Evolutionary conservation across 2,888 invertebrate genomes (phyloP).

Genomic region (Dasysyrphus albostriatus): DNA sequence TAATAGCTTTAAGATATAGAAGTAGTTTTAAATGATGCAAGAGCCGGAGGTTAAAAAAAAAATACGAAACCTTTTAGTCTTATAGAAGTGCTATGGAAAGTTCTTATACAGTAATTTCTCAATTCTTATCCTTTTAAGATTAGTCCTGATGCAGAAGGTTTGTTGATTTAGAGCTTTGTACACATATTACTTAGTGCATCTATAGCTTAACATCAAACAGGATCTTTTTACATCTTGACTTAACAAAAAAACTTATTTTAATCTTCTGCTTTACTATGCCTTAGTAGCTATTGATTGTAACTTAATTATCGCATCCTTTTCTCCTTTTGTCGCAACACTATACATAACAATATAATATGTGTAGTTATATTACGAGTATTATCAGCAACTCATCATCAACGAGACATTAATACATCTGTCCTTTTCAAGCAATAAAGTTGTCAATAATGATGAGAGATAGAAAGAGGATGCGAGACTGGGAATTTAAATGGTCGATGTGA

Average conservation of each 20-base stretch:
- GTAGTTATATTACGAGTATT: slow-evolving; percentile 42
- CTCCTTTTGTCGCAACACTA: background rate
- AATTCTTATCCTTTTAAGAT: too few relatives aligned
- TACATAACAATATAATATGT: background rate
- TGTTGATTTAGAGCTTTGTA: too few relatives aligned
- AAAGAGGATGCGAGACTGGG: background rate
- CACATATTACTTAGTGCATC: too few relatives aligned
- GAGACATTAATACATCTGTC: slow-evolving; percentile 34
- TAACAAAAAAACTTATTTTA: background rate
- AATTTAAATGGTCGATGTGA: background rate
- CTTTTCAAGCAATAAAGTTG: slow-evolving; percentile 1
- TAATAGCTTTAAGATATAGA: too few relatives aligned
- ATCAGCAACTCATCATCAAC: slow-evolving; percentile 25
- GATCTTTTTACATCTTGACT: too few relatives aligned
- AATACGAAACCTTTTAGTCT: too few relatives aligned
- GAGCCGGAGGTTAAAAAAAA: too few relatives aligned
- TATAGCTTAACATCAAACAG: too few relatives aligned
- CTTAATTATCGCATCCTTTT: slow-evolving; percentile 33
- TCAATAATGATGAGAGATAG: slow-evolving; percentile 8
- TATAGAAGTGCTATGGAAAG: too few relatives aligned
- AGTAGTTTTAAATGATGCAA: too few relatives aligned
- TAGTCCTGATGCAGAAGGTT: too few relatives aligned
- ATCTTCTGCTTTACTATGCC: slow-evolving; percentile 34
- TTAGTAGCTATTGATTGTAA: slow-evolving; percentile 39
- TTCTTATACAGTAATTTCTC: too few relatives aligned